A percentile compares a stretch with the other conserved stretches of the same genome.
Evolutionary conservation across 2,888 invertebrate species (phyloP).

Genomic region (Acanthacorydalis orientalis): DNA sequence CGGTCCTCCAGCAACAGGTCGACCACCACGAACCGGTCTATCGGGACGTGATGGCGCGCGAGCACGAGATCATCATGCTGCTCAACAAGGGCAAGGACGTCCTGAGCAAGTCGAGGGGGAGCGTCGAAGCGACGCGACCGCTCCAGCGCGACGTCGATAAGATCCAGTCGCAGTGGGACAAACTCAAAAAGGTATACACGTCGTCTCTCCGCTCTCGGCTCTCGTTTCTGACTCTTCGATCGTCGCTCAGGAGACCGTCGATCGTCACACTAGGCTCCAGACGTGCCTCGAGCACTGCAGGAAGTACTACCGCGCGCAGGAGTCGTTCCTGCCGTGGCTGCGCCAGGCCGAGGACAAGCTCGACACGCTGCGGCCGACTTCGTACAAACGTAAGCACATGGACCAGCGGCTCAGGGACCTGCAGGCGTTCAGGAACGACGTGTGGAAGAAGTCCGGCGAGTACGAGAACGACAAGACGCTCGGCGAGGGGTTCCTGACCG

Average conservation of each 20-base stretch:
- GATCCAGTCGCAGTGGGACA: constrained; percentile 84
- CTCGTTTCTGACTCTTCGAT: too few relatives aligned
- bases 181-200: constrained; percentile 28
- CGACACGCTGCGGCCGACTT: constrained; percentile 56
- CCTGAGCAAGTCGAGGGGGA: constrained; percentile 24
- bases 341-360: constrained; percentile 73
- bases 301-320: constrained; percentile 73
- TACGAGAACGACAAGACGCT: constrained; percentile 74
- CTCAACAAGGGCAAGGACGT: constrained; percentile 76
- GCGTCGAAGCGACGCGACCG: constrained; percentile 32
- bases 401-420: constrained; percentile 78
- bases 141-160: constrained; percentile 69
- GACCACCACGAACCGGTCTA: constrained; percentile 81
- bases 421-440: constrained; percentile 78
- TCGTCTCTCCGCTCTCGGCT: too few relatives aligned
- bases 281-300: constrained; percentile 85
- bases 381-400: constrained; percentile 70
- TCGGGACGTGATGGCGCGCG: constrained; percentile 70
- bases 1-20: constrained; percentile 69
- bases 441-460: constrained; percentile 87
- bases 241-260: constrained; percentile 62
- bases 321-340: constrained; percentile 78
- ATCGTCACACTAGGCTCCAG: constrained; percentile 71
- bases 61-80: constrained; percentile 87
- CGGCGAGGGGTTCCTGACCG: constrained; percentile 74